A percentile compares a stretch with the other conserved stretches of the same genome.
Evolutionary conservation across 2,113 vertebrate genomes (phyloP).

Genomic region (Atlantisia rogersi): DNA sequence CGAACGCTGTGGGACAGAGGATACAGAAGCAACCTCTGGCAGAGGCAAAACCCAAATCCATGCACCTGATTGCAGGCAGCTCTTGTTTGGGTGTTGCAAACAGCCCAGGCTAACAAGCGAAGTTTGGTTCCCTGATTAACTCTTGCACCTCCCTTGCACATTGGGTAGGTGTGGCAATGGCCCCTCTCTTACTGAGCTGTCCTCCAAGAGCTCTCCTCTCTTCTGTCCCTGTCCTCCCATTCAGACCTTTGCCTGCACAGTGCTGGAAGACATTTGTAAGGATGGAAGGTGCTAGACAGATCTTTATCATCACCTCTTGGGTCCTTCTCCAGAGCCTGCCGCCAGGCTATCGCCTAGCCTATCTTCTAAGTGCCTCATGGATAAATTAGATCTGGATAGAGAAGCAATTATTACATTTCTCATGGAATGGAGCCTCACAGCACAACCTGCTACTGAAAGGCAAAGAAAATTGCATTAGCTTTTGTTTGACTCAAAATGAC

Average conservation of each 20-base stretch:
- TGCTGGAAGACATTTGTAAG: not conserved
- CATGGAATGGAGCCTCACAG: slow-evolving; percentile 51
- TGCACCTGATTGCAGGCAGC: rapidly evolving
- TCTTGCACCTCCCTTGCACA: not conserved
- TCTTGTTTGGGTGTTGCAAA: not conserved
- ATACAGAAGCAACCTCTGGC: not conserved
- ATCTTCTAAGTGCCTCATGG: slow-evolving; percentile 55
- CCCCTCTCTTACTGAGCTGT: not conserved
- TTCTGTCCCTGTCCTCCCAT: not conserved
- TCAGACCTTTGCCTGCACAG: not conserved
- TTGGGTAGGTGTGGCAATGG: not conserved
- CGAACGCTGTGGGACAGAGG: not conserved
- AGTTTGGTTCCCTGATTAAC: not conserved
- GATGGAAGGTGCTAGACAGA: slow-evolving; percentile 51
- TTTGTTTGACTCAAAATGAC: slow-evolving; percentile 56
- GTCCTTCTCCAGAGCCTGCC: slow-evolving; percentile 22
- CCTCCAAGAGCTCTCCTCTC: not conserved
- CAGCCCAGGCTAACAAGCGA: not conserved
- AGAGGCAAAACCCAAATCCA: not conserved
- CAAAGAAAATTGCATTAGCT: slow-evolving; percentile 63
- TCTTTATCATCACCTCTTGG: slow-evolving; percentile 47
- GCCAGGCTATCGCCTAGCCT: slow-evolving; percentile 29
- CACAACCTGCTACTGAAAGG: slow-evolving; percentile 47
- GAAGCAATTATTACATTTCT: slow-evolving; percentile 67
- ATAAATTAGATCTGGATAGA: slow-evolving; percentile 58